A percentile compares a stretch with the other conserved stretches of the same genome.
Conservation (phyloP, 2,888 invertebrate genomes). For the Desoria tigrina region DNA sequence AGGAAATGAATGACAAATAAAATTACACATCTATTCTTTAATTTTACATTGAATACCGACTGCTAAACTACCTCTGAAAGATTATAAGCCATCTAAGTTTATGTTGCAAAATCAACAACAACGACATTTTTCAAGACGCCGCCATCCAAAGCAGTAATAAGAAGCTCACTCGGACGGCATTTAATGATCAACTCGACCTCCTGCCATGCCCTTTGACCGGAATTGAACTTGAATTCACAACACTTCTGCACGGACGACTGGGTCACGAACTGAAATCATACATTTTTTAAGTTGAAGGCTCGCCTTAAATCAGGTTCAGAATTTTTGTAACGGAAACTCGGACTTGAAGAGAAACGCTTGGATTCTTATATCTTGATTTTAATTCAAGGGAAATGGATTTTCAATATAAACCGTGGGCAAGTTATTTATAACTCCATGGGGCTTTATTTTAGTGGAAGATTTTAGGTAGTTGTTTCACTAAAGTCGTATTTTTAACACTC, state of each 20-base stretch:
- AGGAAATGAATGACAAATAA: no score
- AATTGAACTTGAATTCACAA: slow-evolving; percentile 52
- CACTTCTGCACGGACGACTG: slow-evolving; percentile 51
- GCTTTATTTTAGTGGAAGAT: no score
- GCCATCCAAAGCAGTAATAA: slow-evolving; percentile 47
- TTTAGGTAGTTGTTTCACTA: no score
- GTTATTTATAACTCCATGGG: no score
- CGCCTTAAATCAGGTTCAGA: background rate
- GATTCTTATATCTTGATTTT: background rate
- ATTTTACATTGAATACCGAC: no score
- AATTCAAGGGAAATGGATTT: no score
- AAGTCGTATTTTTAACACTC: no score
- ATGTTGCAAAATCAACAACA: slow-evolving; percentile 48
- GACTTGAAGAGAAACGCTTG: background rate
- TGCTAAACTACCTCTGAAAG: no score
- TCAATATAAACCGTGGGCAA: no score
- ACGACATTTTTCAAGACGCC: slow-evolving; percentile 48
- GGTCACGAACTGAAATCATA: slow-evolving; percentile 51
- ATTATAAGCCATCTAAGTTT: background rate
- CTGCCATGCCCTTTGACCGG: slow-evolving; percentile 49
- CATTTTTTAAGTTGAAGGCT: no score
- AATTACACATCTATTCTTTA: no score
- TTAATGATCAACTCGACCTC: slow-evolving; percentile 49
- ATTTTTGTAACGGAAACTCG: background rate
- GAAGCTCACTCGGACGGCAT: slow-evolving; percentile 49